These are phyloP conservation scores for Agrochola litura DNA, from an alignment of 2,888 invertebrate species.

Conservation along the genomic window DNA sequence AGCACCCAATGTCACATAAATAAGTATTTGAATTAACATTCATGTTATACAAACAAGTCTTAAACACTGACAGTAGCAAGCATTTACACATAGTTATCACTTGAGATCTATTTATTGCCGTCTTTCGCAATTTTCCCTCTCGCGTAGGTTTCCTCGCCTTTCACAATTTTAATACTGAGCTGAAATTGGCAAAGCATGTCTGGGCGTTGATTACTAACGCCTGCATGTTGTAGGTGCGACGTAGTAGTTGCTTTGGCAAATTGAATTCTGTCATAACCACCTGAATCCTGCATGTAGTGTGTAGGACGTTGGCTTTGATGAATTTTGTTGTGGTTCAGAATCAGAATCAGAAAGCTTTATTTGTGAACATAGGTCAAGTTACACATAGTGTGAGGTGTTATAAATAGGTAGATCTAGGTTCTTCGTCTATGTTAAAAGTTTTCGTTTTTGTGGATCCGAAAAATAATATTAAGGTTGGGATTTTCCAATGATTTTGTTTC, in stretches of 20 bases:
- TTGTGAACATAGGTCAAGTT: too few species aligned
- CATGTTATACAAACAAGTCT: conserved; percentile 22
- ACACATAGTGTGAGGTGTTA: too few species aligned
- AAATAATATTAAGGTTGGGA: neutral
- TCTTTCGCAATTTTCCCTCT: conserved; percentile 54
- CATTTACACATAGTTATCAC: conserved; percentile 42
- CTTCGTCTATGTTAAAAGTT: neutral
- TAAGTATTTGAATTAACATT: conserved; percentile 19
- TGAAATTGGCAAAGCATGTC: conserved; percentile 47
- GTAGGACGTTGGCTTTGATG: conserved; percentile 34
- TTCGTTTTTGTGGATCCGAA: neutral
- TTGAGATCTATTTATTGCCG: conserved; percentile 47
- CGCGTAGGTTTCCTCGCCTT: conserved; percentile 48
- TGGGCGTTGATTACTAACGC: conserved; percentile 52
- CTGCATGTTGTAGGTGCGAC: conserved; percentile 51
- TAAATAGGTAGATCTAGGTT: too few species aligned
- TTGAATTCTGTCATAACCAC: conserved; percentile 62
- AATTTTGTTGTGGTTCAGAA: conserved; percentile 24
- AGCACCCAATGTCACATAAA: neutral
- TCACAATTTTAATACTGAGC: conserved; percentile 45
- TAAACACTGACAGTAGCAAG: conserved; percentile 12
- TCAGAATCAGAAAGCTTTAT: too few species aligned
- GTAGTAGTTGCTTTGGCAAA: conserved; percentile 51
- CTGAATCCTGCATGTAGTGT: conserved; percentile 35
- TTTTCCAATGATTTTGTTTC: neutral